phyloP scores from a whole-genome alignment of 2,888 invertebrate species.

The Agriopis leucophaearia region DNA sequence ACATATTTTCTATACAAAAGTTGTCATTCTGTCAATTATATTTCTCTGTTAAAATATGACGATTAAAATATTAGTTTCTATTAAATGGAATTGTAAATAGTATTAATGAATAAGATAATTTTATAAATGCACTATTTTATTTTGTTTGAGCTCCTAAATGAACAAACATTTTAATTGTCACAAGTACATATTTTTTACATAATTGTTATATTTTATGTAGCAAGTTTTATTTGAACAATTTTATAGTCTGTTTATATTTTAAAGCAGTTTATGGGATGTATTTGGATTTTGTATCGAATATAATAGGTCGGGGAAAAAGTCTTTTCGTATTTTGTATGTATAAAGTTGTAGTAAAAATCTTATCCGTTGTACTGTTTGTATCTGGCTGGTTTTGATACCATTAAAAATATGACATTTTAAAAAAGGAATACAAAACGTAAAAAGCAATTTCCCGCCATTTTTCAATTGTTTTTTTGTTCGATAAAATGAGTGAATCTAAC shows the following conservation, averaged over 20 bases:
- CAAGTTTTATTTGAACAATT: slow-evolving; percentile 36
- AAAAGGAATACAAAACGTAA: no score
- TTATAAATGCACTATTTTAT: slow-evolving; percentile 4
- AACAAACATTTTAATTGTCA: background rate
- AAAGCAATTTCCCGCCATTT: no score
- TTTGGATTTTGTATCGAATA: slow-evolving; percentile 14
- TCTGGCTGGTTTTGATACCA: no score
- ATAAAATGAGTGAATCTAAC: no score
- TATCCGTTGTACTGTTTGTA: no score
- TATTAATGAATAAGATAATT: slow-evolving; percentile 9
- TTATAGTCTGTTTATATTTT: slow-evolving; percentile 36
- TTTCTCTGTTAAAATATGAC: background rate
- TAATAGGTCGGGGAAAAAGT: no score
- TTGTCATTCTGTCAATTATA: background rate
- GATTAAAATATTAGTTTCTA: background rate
- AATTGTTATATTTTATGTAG: slow-evolving; percentile 27
- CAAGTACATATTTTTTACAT: slow-evolving; percentile 32
- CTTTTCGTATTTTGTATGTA: no score
- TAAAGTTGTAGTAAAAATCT: no score
- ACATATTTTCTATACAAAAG: slow-evolving; percentile 3
- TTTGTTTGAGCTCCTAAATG: slow-evolving; percentile 22
- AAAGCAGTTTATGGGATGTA: slow-evolving; percentile 1
- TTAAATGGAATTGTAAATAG: slow-evolving; percentile 35
- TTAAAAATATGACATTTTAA: no score
- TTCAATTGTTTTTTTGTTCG: no score